phyloP scores from a whole-genome alignment of 2,797 vertebrate genomes.

The Hafferia zeledoni region DNA sequence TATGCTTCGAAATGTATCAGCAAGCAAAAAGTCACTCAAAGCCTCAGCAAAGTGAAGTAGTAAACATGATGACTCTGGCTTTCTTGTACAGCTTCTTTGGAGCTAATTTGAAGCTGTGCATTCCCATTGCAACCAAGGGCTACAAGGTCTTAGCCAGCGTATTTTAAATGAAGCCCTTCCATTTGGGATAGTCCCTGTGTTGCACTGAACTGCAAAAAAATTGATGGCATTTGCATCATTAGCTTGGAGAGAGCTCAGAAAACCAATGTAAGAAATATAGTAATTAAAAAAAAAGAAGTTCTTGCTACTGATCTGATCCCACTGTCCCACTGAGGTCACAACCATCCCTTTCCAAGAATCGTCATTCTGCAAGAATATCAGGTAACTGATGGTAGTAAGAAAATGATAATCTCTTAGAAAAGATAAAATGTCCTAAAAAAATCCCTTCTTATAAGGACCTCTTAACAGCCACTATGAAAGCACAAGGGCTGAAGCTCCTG shows the following conservation, averaged over 20 bases:
- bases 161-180: conserved; percentile 71
- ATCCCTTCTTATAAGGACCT: not conserved
- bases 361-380: not conserved
- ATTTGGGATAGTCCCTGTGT: conserved; percentile 45
- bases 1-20: conserved; percentile 42
- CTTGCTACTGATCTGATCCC: not conserved
- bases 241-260: not conserved
- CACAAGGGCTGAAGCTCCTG: not conserved
- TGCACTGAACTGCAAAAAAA: conserved; percentile 48
- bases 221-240: conserved; percentile 52
- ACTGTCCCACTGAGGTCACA: not conserved
- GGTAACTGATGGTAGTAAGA: not conserved
- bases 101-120: conserved; percentile 60
- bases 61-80: conserved; percentile 60
- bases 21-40: conserved; percentile 53
- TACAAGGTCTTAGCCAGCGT: conserved; percentile 55
- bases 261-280: not conserved
- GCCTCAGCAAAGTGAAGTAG: conserved; percentile 39
- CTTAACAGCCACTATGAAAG: not conserved
- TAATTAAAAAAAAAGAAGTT: not conserved
- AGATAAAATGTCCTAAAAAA: not conserved
- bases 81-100: conserved; percentile 29
- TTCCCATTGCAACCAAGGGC: conserved; percentile 59
- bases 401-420: not conserved
- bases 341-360: not conserved